Percentiles rank a stretch among this genome's conserved stretches.
Conservation (phyloP, 1,140 invertebrate species). For the Mycetomoellerius zeteki region DNA sequence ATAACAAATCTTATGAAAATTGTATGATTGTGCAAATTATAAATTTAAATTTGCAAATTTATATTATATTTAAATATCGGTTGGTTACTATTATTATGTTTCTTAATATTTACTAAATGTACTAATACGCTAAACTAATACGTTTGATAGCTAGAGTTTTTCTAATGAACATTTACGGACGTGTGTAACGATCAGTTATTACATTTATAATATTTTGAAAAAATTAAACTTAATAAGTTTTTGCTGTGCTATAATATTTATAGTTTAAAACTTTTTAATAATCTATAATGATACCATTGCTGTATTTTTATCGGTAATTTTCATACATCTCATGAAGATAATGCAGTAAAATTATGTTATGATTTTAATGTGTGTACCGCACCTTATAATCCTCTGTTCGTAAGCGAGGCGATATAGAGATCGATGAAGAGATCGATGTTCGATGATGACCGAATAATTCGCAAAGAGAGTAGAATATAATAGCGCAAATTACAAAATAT, state of each 20-base stretch:
- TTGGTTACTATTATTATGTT: too few species aligned
- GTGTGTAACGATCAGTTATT: background rate
- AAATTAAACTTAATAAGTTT: background rate
- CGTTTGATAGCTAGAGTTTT: too few species aligned
- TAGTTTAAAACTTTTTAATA: background rate
- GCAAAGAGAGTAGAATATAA: background rate
- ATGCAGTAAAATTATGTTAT: background rate
- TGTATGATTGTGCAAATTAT: background rate
- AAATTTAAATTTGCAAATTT: background rate
- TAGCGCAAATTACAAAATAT: background rate
- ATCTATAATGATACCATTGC: background rate
- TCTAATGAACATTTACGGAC: too few species aligned
- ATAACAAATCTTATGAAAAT: background rate
- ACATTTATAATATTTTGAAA: background rate
- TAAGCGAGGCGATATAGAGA: too few species aligned
- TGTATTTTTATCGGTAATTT: background rate
- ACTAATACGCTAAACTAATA: too few species aligned
- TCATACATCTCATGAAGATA: background rate
- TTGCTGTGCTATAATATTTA: background rate
- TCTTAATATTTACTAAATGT: too few species aligned
- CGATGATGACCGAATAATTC: background rate
- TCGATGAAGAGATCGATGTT: too few species aligned
- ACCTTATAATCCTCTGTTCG: background rate
- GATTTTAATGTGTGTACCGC: background rate
- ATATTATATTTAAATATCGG: too few species aligned